Base-by-base conservation (phyloP, 2,888 invertebrate species). In the Pyralis farinalis region DNA sequence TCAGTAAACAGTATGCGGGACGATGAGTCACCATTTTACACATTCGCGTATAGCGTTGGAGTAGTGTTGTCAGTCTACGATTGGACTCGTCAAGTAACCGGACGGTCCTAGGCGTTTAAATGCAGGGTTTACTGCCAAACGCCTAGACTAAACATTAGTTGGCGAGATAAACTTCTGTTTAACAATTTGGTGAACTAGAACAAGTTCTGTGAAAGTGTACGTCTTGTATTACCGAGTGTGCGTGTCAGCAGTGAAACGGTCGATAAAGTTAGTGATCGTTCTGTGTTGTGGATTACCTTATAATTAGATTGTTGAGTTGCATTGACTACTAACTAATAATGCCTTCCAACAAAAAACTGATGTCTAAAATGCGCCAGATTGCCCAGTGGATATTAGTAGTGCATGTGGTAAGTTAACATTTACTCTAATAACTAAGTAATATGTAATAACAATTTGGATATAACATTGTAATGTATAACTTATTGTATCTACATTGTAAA, bases 21-120 rank as follows among this genome's bases (percentile, higher is more conserved):
- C 88, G 88, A 87, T 88, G 88, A 88, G 86, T 87, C 88, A 88
- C 88, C 86, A 79, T 85, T 88, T 87, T 87, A 88, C 88, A 88
- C 88, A 88, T 87, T 88, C 86, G 88, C 87, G 88, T 87, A 82
- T 80, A 86, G 87, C 85, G 83, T 86, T 88, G 78, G 84, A 86
- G 81, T 82, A 68, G 78, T 86, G 85, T 87, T 87, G 88, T 88
- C 87, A 88, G 88, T 88, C 83, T 85, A 82, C 75, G 72, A 80
- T 86, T 77, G 83, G 81, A 79, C 83, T 84, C 76, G 78, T 80
- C 74, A 78, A 85, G 85, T 68, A 80, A 78, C 71, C 71, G 65
- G 71, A 69, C 71, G 60, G 67, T 79, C 73, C 75, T 75, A 77
- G 76, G 80, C 75, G 84, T 85, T 78, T 72, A 82, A 83, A 67